phyloP scores from a whole-genome alignment of 2,113 vertebrate species.

The Ceuthmochares aereus region DNA sequence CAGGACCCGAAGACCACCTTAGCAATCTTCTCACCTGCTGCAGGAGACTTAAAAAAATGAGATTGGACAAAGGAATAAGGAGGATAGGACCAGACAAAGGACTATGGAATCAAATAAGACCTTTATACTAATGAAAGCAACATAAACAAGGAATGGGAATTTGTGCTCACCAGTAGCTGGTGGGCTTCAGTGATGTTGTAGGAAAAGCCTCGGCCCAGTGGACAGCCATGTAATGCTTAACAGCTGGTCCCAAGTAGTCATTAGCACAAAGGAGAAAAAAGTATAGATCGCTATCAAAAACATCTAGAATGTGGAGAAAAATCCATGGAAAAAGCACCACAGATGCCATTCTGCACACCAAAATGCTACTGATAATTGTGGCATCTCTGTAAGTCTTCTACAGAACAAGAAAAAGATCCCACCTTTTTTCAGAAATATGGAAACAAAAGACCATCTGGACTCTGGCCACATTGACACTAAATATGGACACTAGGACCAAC shows the following conservation, averaged over 20 bases:
- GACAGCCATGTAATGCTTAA: not conserved
- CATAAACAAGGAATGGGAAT: not conserved
- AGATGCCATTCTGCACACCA: not conserved
- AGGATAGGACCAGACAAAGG: not conserved
- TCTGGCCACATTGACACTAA: not conserved
- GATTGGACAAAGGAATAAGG: not conserved
- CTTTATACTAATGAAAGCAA: not conserved
- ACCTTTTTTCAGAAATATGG: not conserved
- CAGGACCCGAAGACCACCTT: not conserved
- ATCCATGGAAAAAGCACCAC: not conserved
- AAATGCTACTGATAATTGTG: not conserved
- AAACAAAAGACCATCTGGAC: not conserved
- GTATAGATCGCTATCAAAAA: not conserved
- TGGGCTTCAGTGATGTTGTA: not conserved
- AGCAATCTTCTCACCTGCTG: not conserved
- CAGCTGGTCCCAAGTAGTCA: not conserved
- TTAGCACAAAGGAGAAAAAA: not conserved
- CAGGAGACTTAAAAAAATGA: not conserved
- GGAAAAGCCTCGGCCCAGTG: not conserved
- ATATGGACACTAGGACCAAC: not conserved
- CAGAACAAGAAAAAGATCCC: not conserved
- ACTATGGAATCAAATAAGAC: not conserved
- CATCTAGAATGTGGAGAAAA: not conserved
- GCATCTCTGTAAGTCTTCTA: not conserved
- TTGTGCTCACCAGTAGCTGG: rapidly evolving